Conservation (phyloP, 2,113 vertebrate species). For the Dicerorhinus sumatrensis region DNA sequence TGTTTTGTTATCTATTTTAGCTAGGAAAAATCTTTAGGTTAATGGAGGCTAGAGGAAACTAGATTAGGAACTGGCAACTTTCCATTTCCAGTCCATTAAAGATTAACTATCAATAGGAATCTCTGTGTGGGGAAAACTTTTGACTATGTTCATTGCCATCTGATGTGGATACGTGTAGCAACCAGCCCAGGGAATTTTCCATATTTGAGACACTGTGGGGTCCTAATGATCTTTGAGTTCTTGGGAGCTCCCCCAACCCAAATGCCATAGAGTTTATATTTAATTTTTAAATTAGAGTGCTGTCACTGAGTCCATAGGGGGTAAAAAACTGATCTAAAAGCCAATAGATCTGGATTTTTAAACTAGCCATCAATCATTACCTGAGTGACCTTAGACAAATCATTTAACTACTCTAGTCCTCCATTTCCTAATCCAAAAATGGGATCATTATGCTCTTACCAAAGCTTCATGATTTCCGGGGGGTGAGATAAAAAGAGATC, state of each 20-base stretch:
- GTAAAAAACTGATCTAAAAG: neutral
- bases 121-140: neutral
- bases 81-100: neutral
- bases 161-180: neutral
- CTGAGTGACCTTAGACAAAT: neutral
- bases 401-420: neutral
- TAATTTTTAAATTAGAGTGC: constrained; percentile 18
- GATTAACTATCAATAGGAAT: neutral
- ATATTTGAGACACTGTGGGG: neutral
- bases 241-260: neutral
- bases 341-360: neutral
- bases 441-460: neutral
- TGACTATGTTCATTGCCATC: neutral
- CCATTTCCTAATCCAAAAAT: neutral
- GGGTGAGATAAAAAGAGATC: neutral
- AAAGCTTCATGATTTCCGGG: neutral
- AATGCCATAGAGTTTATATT: neutral
- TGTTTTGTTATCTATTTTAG: constrained; percentile 31
- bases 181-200: neutral
- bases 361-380: neutral
- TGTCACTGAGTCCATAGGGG: neutral
- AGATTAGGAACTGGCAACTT: neutral
- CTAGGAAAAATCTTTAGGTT: constrained; percentile 8
- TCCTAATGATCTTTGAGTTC: neutral
- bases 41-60: constrained; percentile 33